phyloP scores from a whole-genome alignment of 2,113 vertebrate species.

The Ivindomyrus marchei region DNA sequence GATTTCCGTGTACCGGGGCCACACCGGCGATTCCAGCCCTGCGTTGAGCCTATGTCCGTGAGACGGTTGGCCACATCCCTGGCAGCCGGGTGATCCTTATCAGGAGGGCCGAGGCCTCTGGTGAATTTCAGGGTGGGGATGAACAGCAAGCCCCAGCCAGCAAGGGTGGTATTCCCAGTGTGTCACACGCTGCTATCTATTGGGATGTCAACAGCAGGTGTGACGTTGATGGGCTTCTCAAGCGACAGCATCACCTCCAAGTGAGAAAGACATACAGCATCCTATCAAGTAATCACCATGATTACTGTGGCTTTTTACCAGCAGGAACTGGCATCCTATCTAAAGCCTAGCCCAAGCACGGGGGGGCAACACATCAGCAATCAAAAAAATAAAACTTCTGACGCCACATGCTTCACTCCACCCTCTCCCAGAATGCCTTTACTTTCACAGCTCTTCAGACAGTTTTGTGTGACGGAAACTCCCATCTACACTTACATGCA shows the following conservation, averaged over 20 bases:
- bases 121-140: not conserved
- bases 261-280: not conserved
- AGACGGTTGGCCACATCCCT: not conserved
- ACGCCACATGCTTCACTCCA: not conserved
- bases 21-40: not conserved
- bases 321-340: not conserved
- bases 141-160: not conserved
- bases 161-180: not conserved
- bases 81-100: not conserved
- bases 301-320: not conserved
- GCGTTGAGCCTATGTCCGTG: not conserved
- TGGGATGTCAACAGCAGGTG: not conserved
- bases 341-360: not conserved
- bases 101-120: not conserved
- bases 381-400: not conserved
- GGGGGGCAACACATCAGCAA: not conserved
- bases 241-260: not conserved
- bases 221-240: not conserved
- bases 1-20: not conserved
- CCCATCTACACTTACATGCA: not conserved
- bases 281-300: not conserved
- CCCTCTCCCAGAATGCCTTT: not conserved
- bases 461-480: not conserved
- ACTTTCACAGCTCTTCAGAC: not conserved
- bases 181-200: not conserved